Conservation (phyloP, 2,113 vertebrate species). For the Phylloscopus trochiloides region DNA sequence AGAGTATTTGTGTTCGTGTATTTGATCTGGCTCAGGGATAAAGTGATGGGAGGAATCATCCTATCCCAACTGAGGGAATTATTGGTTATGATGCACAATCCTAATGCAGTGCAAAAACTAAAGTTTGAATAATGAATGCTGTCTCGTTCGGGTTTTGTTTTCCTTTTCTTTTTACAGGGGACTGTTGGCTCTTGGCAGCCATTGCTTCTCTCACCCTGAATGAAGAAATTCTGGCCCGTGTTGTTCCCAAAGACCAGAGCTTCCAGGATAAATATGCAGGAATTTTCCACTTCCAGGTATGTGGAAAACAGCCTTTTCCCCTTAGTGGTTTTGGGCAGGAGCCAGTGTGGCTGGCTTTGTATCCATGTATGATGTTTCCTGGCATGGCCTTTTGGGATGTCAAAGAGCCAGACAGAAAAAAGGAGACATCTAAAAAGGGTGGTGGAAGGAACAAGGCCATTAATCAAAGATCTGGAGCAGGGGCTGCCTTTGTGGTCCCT, state of each 20-base stretch:
- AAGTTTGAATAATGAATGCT: not conserved
- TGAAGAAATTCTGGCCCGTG: slow-evolving; percentile 78
- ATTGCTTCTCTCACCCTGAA: slow-evolving; percentile 84
- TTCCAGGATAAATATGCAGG: slow-evolving; percentile 83
- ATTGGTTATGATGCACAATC: not conserved
- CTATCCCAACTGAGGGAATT: not conserved
- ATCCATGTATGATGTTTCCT: not conserved
- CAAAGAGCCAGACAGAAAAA: not conserved
- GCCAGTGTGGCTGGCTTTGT: fast-evolving
- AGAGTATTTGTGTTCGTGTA: fast-evolving
- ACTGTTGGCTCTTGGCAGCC: slow-evolving; percentile 88
- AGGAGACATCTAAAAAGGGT: not conserved
- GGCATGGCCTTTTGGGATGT: not conserved
- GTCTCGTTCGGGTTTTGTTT: not conserved
- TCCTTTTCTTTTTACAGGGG: slow-evolving; percentile 66
- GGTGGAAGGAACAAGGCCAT: not conserved
- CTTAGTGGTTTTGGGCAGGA: not conserved
- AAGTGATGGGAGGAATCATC: not conserved
- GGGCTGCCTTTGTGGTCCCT: not conserved
- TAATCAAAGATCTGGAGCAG: not conserved
- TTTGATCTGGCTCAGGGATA: not conserved
- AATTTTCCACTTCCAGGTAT: slow-evolving; percentile 89
- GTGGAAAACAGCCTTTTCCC: not conserved
- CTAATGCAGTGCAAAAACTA: not conserved
- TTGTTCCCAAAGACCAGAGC: slow-evolving; percentile 80